Evolutionary conservation across 2,797 vertebrate species (phyloP), one percentile per base, ranked within the genome.

Genomic region (Oophaga sylvatica): DNA sequence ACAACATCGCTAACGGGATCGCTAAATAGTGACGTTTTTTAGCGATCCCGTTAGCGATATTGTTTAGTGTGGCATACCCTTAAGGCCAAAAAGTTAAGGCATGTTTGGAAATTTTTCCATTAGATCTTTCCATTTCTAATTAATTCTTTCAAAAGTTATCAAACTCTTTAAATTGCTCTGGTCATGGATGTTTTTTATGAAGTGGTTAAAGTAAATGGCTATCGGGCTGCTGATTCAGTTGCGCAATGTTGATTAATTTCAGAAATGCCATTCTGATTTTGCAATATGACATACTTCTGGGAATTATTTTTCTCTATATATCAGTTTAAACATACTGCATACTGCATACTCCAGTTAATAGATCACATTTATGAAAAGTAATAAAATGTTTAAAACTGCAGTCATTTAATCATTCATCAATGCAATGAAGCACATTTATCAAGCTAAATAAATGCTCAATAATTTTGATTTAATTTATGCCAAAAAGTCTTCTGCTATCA

Each of bases 211-310:
- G 11, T 67, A 26, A 67, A 26, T n/a, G 26, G 63, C 12, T 26
- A 10, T 29, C 8, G 10, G 63, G 26, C n/a, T 26, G 63, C 12
- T 67, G 63, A n/a, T 67, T 67, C 63, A 26, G n/a, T 67, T 67
- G 63, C 63, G 3, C n/a, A 67, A 29, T 67, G 63, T 67, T 67
- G n/a, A 67, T 67, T 67, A 67, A 12, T 29, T 67, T 26, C 11
- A 67, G n/a, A 67, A 67, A 67, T 67, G 63, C n/a, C 63, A 29
- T 67, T 67, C 63, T 67, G n/a, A 67, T 26, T 67, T 67, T 67
- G 63, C n/a, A 67, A 26, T 26, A 67, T 11, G n/a, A 16, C 29
- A 67, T 67, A 67, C 63, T 26, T 26, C n/a, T 29, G n/a, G n/a
- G 12, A 26, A 26, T 67, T 67, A n/a, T n/a, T 67, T 67, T 29